Conservation (phyloP, 2,113 vertebrate genomes). For the Centropus bengalensis region DNA sequence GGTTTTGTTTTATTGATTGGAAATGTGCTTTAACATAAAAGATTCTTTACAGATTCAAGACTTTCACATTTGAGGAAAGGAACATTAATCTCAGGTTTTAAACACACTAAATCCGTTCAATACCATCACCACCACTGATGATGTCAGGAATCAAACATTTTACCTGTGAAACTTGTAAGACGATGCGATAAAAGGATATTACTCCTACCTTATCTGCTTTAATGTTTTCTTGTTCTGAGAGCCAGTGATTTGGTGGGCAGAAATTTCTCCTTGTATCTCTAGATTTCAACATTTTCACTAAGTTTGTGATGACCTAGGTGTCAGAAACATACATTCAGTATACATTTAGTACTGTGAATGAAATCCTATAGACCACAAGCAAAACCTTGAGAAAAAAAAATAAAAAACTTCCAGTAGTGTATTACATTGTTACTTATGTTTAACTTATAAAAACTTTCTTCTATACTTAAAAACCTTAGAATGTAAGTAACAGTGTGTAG, state of each 20-base stretch:
- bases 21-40: not conserved
- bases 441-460: not conserved
- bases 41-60: not conserved
- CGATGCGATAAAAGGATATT: not conserved
- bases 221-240: constrained; percentile 96
- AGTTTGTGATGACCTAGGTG: constrained; percentile 93
- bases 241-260: constrained; percentile 95
- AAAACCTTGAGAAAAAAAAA: not conserved
- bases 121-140: not conserved
- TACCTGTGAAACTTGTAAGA: not conserved
- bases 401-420: not conserved
- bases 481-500: not conserved
- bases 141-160: not conserved
- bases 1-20: not conserved
- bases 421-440: not conserved
- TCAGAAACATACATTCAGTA: not conserved
- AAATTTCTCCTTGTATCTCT: constrained; percentile 94
- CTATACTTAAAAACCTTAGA: not conserved
- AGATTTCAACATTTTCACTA: constrained; percentile 98
- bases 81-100: not conserved
- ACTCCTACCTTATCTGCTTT: constrained; percentile 91
- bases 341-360: not conserved
- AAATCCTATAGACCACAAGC: not conserved
- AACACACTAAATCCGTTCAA: not conserved
- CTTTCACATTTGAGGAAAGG: not conserved